Base-by-base conservation (phyloP, 2,797 vertebrate genomes). In the Nannoperca obscura region DNA sequence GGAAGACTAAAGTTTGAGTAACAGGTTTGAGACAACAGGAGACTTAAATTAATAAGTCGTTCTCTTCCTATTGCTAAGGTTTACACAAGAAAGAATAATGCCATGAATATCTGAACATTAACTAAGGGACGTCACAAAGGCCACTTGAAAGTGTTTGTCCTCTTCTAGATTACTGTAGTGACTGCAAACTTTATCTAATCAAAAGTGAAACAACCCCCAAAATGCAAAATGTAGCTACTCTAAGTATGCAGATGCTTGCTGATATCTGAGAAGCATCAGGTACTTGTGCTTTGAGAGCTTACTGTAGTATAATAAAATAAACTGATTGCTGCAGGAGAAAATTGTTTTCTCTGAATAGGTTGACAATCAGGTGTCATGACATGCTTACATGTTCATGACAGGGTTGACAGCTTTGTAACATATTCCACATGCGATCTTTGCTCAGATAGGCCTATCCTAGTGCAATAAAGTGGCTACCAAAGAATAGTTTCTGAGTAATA, bases 1-100 rank as follows among this genome's bases (percentile, higher is more conserved):
- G 15, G 6, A 53, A 53, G 22, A 19, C n/a, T 36, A 11, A 76
- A 69, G 27, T 3, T 53, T 75, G 10, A 82, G 0, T n/a, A 71
- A 71, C 24, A 53, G 44, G 34, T 13, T 52, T 32, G 11, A 36
- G 9, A 47, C 19, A 46, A 32, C 11, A 44, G 9, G n/a, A 32
- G 38, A n/a, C 17, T 57, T 44, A 52, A 20, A 55, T 50, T 1
- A 49, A 55, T 7, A 30, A 15, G 50, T 42, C 22, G 6, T n/a
- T 46, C 20, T 17, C 46, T 38, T 8, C 24, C 6, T 27, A 17
- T 38, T 24, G 5, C 3, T 17, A 12, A 42, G 32, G 15, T 30
- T 24, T 22, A 24, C 36, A 40, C 12, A 40, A 24, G 36, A 40
- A 24, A 40, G 36, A 38, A 36, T 13, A 52, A 15, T 20, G 3